These are phyloP conservation scores for Pandemis cinnamomeana DNA, from an alignment of 2,888 invertebrate species.

Conservation along the genomic window DNA sequence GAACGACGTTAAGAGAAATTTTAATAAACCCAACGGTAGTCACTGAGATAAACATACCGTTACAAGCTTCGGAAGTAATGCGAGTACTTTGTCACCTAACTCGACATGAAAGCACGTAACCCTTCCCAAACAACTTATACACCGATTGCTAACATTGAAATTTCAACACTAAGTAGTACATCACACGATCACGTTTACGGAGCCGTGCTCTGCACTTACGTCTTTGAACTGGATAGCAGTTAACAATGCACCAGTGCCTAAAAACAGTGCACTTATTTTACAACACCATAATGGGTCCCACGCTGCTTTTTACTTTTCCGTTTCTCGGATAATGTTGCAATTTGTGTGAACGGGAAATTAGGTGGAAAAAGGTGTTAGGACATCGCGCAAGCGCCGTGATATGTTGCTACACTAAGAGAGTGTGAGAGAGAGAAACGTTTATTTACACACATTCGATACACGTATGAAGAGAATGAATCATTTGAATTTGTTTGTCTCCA, in stretches of 20 bases:
- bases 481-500: neutral
- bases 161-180: neutral
- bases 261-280: constrained; percentile 56
- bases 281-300: constrained; percentile 52
- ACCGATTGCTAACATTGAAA: neutral
- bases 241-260: constrained; percentile 51
- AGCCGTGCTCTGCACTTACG: neutral
- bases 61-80: constrained; percentile 33
- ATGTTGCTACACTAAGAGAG: neutral
- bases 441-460: too few species aligned
- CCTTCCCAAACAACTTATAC: neutral
- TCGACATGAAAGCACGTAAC: constrained; percentile 23
- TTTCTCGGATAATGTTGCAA: constrained; percentile 66
- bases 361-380: constrained; percentile 38
- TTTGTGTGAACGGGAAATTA: constrained; percentile 64
- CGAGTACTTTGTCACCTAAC: constrained; percentile 20
- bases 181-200: constrained; percentile 2
- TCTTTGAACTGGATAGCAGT: constrained; percentile 16
- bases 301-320: constrained; percentile 50
- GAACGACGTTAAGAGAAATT: constrained; percentile 28
- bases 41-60: constrained; percentile 14
- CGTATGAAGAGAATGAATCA: neutral
- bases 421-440: too few species aligned
- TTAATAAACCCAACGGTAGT: constrained; percentile 31
- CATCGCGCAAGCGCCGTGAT: constrained; percentile 16